Evolutionary conservation across 2,797 vertebrate species (phyloP).

Genomic region (Melanotaenia parkinsoni): DNA sequence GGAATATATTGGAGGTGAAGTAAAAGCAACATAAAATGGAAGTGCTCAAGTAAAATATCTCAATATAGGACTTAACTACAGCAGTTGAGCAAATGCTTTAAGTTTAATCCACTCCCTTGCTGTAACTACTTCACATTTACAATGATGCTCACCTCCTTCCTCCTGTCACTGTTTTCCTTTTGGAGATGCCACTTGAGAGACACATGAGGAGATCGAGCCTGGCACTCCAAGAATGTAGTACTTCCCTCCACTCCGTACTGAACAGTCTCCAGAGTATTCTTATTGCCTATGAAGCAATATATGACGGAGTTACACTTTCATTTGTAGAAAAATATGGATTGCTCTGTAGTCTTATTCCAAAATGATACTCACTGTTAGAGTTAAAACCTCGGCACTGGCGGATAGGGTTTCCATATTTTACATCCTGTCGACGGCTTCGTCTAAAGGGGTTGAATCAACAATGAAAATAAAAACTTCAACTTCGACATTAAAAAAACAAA

Average conservation of each 20-base stretch:
- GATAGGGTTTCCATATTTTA: constrained; percentile 97
- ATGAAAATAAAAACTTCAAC: constrained; percentile 47
- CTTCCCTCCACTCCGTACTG: constrained; percentile 98
- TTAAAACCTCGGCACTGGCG: constrained; percentile 97
- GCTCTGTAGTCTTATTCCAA: background rate
- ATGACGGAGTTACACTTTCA: background rate
- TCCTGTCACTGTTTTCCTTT: constrained; percentile 94
- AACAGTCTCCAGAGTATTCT: constrained; percentile 90
- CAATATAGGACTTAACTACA: background rate
- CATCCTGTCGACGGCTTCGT: constrained; percentile 95
- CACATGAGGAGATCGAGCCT: constrained; percentile 94
- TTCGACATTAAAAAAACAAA: constrained; percentile 8
- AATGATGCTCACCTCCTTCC: constrained; percentile 88
- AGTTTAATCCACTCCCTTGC: background rate
- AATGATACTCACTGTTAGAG: constrained; percentile 87
- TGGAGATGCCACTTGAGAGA: constrained; percentile 96
- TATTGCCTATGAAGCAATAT: constrained; percentile 85
- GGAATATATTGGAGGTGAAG: background rate
- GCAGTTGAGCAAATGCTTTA: background rate
- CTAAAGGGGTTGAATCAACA: constrained; percentile 77
- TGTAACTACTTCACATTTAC: background rate
- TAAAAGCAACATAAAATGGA: background rate
- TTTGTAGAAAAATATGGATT: background rate
- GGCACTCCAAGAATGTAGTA: constrained; percentile 96
- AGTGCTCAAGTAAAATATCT: background rate